These are phyloP conservation scores for Apogon hyalosoma DNA, from an alignment of 2,797 vertebrate species.

Conservation along the genomic window DNA sequence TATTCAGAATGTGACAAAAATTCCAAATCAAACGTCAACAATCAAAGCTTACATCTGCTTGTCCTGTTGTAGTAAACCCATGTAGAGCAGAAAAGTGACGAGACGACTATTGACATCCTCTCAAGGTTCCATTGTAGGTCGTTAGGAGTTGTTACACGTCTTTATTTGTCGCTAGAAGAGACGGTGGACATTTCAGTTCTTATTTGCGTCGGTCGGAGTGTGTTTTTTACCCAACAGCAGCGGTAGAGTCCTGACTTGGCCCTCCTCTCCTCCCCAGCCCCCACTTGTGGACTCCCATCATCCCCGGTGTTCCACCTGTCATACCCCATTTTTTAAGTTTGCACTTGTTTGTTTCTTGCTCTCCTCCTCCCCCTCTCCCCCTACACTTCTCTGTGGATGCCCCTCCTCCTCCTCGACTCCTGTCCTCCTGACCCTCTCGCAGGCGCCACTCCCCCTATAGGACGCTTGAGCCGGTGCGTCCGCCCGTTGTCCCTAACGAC, in stretches of 20 bases:
- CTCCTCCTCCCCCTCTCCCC: slow-evolving; percentile 44
- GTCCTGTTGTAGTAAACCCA: too few species aligned
- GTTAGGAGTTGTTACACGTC: too few species aligned
- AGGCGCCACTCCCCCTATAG: slow-evolving; percentile 99
- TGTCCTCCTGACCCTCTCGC: slow-evolving; percentile 79
- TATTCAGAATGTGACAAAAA: too few species aligned
- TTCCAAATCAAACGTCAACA: too few species aligned
- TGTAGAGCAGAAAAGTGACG: too few species aligned
- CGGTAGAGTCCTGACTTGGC: slow-evolving; percentile 3
- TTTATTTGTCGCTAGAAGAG: too few species aligned
- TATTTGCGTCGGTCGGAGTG: background rate
- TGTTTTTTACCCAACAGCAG: slow-evolving; percentile 27
- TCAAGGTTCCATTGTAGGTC: too few species aligned
- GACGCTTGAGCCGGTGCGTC: slow-evolving; percentile 98
- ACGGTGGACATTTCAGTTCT: background rate
- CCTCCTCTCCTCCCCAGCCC: background rate
- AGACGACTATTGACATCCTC: too few species aligned
- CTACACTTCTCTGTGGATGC: slow-evolving; percentile 72
- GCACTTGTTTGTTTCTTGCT: slow-evolving; percentile 80
- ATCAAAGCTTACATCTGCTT: too few species aligned
- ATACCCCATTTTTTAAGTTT: slow-evolving; percentile 78
- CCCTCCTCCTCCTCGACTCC: slow-evolving; percentile 44
- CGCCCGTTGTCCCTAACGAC: slow-evolving; percentile 99
- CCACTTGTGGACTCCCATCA: slow-evolving; percentile 42
- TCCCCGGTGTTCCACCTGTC: slow-evolving; percentile 63